Conservation (phyloP, 2,113 vertebrate genomes). For the Pelusios castaneus region DNA sequence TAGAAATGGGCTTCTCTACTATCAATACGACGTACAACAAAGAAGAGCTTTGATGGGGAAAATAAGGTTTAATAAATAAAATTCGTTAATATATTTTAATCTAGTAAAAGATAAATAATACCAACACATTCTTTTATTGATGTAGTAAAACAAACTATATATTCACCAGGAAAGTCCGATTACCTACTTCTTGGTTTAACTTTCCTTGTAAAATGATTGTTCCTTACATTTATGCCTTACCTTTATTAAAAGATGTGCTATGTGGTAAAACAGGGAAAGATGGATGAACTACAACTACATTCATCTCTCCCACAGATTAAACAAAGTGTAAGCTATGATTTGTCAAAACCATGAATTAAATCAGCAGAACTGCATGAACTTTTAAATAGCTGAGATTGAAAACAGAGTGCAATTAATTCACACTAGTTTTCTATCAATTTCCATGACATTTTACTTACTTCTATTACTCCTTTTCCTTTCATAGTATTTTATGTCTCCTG, state of each 20-base stretch:
- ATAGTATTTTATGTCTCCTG: neutral
- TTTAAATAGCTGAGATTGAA: neutral
- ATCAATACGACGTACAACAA: neutral
- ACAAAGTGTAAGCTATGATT: neutral
- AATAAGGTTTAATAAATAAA: too few species aligned
- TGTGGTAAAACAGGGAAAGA: neutral
- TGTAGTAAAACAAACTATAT: neutral
- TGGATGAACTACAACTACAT: neutral
- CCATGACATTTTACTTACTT: neutral
- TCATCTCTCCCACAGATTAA: neutral
- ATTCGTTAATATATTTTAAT: neutral
- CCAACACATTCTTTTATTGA: neutral
- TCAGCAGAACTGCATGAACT: conserved; percentile 18
- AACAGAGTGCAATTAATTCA: conserved; percentile 3
- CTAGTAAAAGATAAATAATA: neutral
- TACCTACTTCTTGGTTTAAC: neutral
- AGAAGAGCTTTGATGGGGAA: neutral
- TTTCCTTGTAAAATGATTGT: neutral
- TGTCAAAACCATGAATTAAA: conserved; percentile 34
- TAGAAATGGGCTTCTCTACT: neutral
- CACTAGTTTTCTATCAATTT: neutral
- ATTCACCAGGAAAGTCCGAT: neutral
- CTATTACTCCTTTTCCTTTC: neutral
- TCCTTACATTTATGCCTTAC: neutral
- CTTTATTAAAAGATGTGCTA: neutral